Conservation (phyloP, 2,113 vertebrate genomes). For the Oncorhynchus nerka region DNA sequence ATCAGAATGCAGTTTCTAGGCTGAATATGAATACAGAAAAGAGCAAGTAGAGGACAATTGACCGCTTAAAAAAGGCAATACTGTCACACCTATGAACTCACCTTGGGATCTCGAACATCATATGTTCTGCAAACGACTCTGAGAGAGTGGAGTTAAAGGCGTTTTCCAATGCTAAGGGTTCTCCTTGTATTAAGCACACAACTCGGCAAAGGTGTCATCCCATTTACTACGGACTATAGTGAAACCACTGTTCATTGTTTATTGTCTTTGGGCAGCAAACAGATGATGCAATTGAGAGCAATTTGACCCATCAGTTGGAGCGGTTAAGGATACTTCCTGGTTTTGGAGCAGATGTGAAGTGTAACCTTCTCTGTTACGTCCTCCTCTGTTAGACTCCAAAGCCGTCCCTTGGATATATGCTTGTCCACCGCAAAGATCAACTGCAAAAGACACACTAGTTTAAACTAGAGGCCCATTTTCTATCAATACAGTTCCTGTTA, state of each 20-base stretch:
- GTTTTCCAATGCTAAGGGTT: too few relatives aligned
- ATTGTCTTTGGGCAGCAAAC: not conserved
- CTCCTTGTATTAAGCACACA: not conserved
- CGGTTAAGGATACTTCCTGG: conserved; percentile 89
- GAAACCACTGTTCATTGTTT: not conserved
- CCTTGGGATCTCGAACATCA: conserved; percentile 87
- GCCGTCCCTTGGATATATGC: conserved; percentile 76
- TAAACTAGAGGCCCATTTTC: not conserved
- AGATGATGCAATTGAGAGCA: not conserved
- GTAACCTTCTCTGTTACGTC: conserved; percentile 82
- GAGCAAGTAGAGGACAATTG: not conserved
- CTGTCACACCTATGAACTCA: conserved; percentile 48
- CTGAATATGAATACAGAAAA: not conserved
- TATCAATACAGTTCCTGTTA: not conserved
- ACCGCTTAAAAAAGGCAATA: not conserved
- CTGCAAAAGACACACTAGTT: conserved; percentile 56
- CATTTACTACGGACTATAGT: too few relatives aligned
- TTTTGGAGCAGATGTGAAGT: conserved; percentile 86
- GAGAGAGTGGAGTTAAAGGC: conserved; percentile 75
- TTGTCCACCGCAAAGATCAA: conserved; percentile 86
- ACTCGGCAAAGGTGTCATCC: too few relatives aligned
- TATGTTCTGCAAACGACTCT: conserved; percentile 89
- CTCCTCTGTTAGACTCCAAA: conserved; percentile 81
- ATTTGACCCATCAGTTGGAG: not conserved
- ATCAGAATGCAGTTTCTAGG: not conserved